Base-by-base conservation (phyloP, 2,888 invertebrate species). In the Beris morrisii region DNA sequence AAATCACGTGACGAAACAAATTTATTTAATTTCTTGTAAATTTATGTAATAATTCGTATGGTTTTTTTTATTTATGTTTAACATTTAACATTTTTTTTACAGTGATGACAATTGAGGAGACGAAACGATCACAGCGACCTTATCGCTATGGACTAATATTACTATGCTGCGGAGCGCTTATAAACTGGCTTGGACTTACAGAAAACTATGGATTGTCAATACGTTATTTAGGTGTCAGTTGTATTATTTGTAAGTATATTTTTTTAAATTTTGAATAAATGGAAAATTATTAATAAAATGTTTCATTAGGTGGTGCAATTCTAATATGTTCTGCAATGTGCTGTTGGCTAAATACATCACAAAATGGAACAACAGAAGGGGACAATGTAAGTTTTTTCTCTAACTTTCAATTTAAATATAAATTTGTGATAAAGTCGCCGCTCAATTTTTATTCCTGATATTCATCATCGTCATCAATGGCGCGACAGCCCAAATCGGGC, bases 311-410 rank as follows among this genome's bases (percentile, higher is more conserved):
- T 88, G 89, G 89, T 43, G 88, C 88, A 2, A 83, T 89, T 71
- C 85, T 89, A 73, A 88, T 89, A 73, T 88, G 88, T 75, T 85
- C 87, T 30, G 88, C 88, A 65, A 88, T 89, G 87, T 89, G 88
- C 78, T 88, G 88, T 78, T 89, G 89, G 89, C 83, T 88, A 72
- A 87, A 84, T 78, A 82, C 83, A 43, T 83, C 84, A 15, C 82
- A 58, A 43, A 69, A 45, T 50, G 59, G 55, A 44, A 81, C 82
- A 71, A 32, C 13, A 6, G 56, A 65, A 31, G 32, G 52, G 43
- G 65, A 65, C 38, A 55, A 55, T 46, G 65, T 65, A 56, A 65
- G 57, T 52, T 31, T 6, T 28, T 22, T 28, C 22, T 9, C 44
- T 28, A 45, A 15, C 15, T 43, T 30, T 45, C 13, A 30, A 11